phyloP scores from a whole-genome alignment of 2,113 vertebrate species.

The Percopsis transmontana region DNA sequence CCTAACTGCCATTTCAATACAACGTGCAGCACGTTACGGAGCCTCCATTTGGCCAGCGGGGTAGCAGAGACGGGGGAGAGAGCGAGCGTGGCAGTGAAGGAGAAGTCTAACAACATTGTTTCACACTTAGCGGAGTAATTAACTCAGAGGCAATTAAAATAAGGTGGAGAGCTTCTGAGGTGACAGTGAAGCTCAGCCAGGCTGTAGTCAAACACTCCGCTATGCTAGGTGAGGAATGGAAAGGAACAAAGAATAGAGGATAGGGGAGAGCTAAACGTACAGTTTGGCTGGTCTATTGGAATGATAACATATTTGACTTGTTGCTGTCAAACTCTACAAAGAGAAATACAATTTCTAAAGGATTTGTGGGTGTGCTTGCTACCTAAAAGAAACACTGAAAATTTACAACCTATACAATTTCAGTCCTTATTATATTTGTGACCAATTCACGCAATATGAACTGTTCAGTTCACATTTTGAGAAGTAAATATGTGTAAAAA shows the following conservation, averaged over 20 bases:
- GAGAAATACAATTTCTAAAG: not conserved
- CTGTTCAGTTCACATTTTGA: too few species aligned
- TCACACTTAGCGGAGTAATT: conserved; percentile 78
- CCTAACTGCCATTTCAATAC: conserved; percentile 47
- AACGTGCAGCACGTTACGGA: conserved; percentile 37
- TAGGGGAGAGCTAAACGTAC: conserved; percentile 10
- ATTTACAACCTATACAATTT: too few species aligned
- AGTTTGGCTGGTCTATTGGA: conserved; percentile 43
- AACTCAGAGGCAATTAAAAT: conserved; percentile 78
- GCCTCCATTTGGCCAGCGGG: conserved; percentile 65
- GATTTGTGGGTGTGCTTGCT: not conserved
- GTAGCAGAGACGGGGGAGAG: conserved; percentile 51
- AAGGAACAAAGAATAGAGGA: not conserved
- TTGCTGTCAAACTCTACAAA: not conserved
- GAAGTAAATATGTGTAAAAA: too few species aligned
- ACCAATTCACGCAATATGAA: too few species aligned
- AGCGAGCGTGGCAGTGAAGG: conserved; percentile 59
- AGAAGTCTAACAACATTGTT: conserved; percentile 76
- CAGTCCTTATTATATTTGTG: too few species aligned
- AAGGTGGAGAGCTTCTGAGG: conserved; percentile 73
- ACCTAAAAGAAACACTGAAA: too few species aligned
- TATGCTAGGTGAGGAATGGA: conserved; percentile 38
- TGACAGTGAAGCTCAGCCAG: conserved; percentile 61
- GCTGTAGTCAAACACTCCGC: conserved; percentile 46
- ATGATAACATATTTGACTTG: conserved; percentile 12